Conservation (phyloP, 2,113 vertebrate genomes). For the Microcebus ravelobensis region DNA sequence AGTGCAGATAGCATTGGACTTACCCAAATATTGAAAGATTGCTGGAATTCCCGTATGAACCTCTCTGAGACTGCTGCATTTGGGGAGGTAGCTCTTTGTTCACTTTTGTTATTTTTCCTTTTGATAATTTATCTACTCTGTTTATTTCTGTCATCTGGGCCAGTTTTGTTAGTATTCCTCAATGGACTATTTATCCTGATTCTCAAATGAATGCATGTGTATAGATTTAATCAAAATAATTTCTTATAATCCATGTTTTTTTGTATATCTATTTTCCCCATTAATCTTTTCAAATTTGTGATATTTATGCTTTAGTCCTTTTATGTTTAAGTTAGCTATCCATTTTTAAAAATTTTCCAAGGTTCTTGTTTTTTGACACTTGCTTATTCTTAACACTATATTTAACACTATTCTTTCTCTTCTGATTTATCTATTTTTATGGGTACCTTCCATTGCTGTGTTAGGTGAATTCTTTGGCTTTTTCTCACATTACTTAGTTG, state of each 20-base stretch:
- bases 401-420: neutral
- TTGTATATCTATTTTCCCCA: neutral
- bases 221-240: neutral
- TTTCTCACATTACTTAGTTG: neutral
- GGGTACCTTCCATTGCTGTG: neutral
- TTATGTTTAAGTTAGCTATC: neutral
- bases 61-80: neutral
- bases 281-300: neutral
- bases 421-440: neutral
- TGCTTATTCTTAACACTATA: no score
- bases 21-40: no score
- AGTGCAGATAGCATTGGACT: neutral
- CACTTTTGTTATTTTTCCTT: neutral
- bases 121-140: neutral
- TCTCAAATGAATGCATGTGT: neutral
- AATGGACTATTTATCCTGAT: neutral
- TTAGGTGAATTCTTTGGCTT: neutral
- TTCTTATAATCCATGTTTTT: neutral
- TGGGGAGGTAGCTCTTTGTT: neutral
- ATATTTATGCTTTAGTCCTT: neutral
- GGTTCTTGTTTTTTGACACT: neutral
- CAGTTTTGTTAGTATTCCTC: neutral
- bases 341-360: neutral
- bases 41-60: accelerated
- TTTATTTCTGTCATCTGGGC: neutral